Evolutionary conservation across 2,888 invertebrate species (phyloP), one percentile per base, ranked within the genome.

Genomic region (Oligia fasciuncula): DNA sequence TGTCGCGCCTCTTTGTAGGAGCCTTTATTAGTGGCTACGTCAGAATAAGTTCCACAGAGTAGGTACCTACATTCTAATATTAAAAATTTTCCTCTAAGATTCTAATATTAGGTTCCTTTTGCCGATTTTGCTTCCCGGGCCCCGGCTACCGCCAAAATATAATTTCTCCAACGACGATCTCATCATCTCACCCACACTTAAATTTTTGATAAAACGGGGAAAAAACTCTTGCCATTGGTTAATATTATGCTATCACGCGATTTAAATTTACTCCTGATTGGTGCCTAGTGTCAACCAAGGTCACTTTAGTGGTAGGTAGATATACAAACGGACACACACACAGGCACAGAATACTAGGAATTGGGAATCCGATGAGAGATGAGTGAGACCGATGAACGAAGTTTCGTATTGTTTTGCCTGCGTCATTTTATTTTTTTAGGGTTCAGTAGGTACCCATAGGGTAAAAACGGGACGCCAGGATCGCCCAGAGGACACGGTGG

Each of bases 191-290:
- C 35, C 23, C 54, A 17, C 69, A 35, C 35, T n/a, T 17, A 23
- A 8, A 19, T 19, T 14, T 57, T 29, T 43, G 40, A 4, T 17
- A 1, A 40, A 4, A 29, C 13, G 40, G 49, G 6, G 19, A 49
- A 29, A 57, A 40, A 46, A 17, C 2, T 40, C 23, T 43, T 51
- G 9, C 35, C 57, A 73, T 79, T 73, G 73, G 79, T 6, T 35
- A 57, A 43, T 29, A 29, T 51, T n/a, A 6, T 29, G 29, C 57
- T 29, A 43, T 60, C 60, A 51, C 19, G 1, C 29, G 13, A 19
- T 51, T 43, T 29, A 51, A 23, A 23, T 43, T 73, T 67, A 43
- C 11, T 79, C 60, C 35, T 79, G 79, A 80, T 80, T 80, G 79
- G 79, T 54, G 60, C n/a, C 8, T 79, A 51, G 49, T 29, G 29